Evolutionary conservation across 37 sponge, comb jelly and placozoan species (phyloP).

Genomic region (Lycopodina hypogea): DNA sequence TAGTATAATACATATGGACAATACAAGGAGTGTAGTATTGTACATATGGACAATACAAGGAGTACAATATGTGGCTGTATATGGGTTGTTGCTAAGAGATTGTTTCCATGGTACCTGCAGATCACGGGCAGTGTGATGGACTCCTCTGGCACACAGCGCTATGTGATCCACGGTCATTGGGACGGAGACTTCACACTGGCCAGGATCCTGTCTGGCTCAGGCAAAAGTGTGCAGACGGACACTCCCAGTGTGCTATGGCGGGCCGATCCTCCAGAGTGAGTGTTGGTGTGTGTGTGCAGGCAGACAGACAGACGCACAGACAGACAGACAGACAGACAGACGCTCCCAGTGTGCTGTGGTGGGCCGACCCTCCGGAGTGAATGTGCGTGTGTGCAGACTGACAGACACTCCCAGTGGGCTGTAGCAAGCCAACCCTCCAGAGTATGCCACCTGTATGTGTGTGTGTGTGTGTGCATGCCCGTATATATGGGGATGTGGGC

Average conservation of each 20-base stretch:
- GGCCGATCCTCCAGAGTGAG: slow-evolving; percentile 47
- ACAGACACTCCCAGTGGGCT: slow-evolving; percentile 35
- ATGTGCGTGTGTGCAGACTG: slow-evolving; percentile 1
- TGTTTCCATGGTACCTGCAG: slow-evolving; percentile 20
- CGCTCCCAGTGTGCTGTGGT: slow-evolving; percentile 44
- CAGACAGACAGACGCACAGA: too few species aligned
- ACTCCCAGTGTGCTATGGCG: slow-evolving; percentile 44
- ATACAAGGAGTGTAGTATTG: not conserved
- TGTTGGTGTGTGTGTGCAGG: not conserved
- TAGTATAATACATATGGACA: not conserved
- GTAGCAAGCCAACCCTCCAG: slow-evolving; percentile 42
- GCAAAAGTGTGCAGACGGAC: slow-evolving; percentile 50
- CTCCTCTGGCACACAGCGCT: slow-evolving; percentile 41
- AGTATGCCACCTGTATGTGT: slow-evolving; percentile 7
- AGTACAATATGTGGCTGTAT: slow-evolving; percentile 6
- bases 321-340: slow-evolving; percentile 42
- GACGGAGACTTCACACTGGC: slow-evolving; percentile 75
- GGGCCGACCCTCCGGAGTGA: slow-evolving; percentile 39
- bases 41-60: slow-evolving; percentile 58
- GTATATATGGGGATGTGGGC: not conserved
- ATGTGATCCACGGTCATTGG: slow-evolving; percentile 90
- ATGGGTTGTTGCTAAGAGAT: slow-evolving; percentile 3
- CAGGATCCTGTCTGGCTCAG: slow-evolving; percentile 45
- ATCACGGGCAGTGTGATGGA: slow-evolving; percentile 82
- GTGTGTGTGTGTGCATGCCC: too few species aligned